These are phyloP conservation scores for Pheosia tremula DNA, from an alignment of 2,888 invertebrate species.

Conservation along the genomic window DNA sequence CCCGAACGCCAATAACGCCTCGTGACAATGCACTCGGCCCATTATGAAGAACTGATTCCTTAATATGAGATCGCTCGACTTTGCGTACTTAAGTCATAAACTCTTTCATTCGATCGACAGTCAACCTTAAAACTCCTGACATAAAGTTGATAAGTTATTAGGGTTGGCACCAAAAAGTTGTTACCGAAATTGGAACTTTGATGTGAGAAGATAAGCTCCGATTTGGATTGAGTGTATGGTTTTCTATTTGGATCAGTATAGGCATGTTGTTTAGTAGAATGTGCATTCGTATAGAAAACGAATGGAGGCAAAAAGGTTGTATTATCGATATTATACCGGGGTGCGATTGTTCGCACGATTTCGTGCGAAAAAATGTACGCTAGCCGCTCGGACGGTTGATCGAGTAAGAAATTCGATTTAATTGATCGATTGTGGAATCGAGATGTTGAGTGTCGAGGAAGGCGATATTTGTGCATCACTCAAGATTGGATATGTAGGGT, in stretches of 20 bases:
- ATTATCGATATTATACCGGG: constrained; percentile 65
- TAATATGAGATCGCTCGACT: constrained; percentile 65
- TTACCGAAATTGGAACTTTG: constrained; percentile 20
- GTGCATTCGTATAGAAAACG: constrained; percentile 77
- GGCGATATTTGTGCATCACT: constrained; percentile 48
- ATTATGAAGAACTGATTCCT: constrained; percentile 74
- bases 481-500: constrained; percentile 10
- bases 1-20: constrained; percentile 40
- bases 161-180: neutral
- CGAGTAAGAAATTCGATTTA: constrained; percentile 53
- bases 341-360: constrained; percentile 62
- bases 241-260: constrained; percentile 46
- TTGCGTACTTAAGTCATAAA: constrained; percentile 45
- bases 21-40: constrained; percentile 64
- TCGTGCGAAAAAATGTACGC: constrained; percentile 61
- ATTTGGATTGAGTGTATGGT: constrained; percentile 39
- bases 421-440: constrained; percentile 65
- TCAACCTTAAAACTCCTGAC: constrained; percentile 24
- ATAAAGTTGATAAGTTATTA: constrained; percentile 26
- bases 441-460: constrained; percentile 37
- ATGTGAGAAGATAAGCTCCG: constrained; percentile 8
- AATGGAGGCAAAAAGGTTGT: constrained; percentile 56
- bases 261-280: constrained; percentile 69
- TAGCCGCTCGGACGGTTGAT: constrained; percentile 27
- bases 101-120: constrained; percentile 36